phyloP scores from a whole-genome alignment of 2,113 vertebrate species.

The Nymphicus hollandicus region DNA sequence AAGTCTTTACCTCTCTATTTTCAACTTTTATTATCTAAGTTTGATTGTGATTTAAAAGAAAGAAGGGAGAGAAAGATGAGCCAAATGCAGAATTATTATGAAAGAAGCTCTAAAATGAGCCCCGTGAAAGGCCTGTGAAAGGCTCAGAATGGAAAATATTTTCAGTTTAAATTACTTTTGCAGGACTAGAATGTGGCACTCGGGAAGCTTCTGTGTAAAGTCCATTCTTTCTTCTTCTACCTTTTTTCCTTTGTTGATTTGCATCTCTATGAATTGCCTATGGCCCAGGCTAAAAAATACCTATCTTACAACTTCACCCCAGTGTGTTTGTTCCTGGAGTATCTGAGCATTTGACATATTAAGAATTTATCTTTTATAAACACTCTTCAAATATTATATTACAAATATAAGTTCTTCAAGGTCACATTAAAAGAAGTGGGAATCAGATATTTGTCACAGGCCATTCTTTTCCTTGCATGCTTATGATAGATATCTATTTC shows the following conservation, averaged over 20 bases:
- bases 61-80: slow-evolving; percentile 5
- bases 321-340: not conserved
- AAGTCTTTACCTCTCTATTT: slow-evolving; percentile 58
- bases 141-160: slow-evolving; percentile 49
- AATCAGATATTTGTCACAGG: not conserved
- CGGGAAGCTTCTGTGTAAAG: not conserved
- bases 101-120: not conserved
- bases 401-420: not conserved
- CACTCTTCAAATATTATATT: not conserved
- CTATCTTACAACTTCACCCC: not conserved
- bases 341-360: not conserved
- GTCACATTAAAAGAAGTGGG: not conserved
- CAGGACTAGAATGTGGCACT: not conserved
- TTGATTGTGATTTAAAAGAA: slow-evolving; percentile 41
- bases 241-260: not conserved
- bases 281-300: not conserved
- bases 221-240: not conserved
- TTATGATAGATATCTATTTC: not conserved
- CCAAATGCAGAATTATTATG: not conserved
- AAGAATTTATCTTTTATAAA: not conserved
- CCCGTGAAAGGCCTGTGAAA: not conserved
- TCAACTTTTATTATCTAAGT: slow-evolving; percentile 37
- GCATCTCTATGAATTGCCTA: not conserved
- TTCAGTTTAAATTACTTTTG: slow-evolving; percentile 49
- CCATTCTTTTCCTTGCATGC: not conserved